Evolutionary conservation across 2,113 vertebrate genomes (phyloP), one percentile per base, ranked within the genome.

Genomic region (Osmerus eperlanus): DNA sequence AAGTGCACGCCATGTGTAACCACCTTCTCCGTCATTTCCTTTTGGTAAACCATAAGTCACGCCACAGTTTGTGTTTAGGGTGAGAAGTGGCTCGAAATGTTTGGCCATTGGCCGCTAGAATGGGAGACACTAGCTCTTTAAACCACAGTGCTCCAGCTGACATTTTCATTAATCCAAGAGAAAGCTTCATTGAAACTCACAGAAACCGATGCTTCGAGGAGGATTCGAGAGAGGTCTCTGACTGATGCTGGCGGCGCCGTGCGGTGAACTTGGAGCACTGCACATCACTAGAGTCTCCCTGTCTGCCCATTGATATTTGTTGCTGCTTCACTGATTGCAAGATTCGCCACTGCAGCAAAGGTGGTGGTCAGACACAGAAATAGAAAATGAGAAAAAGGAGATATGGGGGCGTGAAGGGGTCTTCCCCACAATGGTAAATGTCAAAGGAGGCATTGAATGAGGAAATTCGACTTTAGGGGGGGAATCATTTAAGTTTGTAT

Each of bases 161-260:
- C 2, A 3, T 65, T 86, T 84, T 80, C 54, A 76, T 80, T 79
- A 72, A 68, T 67, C 56, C 73, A 29, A 74, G 64, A 73, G 73
- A 72, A 71, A 65, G 79, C 71, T 80, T 73, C 41, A 1, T 5
- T 85, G 79, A 84, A 83, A 73, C 2, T 67, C 25, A 59, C 76
- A 8, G 4, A 19, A 73, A 70, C 47, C 3, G 2, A 23, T 72
- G 69, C 53, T 76, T 9, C 3, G 61, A 52, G 14, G 63, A 65
- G 53, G 79, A 63, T 65, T 2, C 29, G 12, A 14, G 21, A 2
- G 67, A 21, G 68, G 32, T 70, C 29, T 71, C 18, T 29, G 61
- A 53, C 67, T 80, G 80, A 71, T 80, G 89, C 80, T 89, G 89
- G 82, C 87, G 87, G 86, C 87, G 87, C 87, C 81, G 76, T 41